Percentiles rank a stretch among this genome's conserved stretches.
Evolutionary conservation across 1,140 invertebrate genomes (phyloP).

Genomic region (Marisa cornuarietis): DNA sequence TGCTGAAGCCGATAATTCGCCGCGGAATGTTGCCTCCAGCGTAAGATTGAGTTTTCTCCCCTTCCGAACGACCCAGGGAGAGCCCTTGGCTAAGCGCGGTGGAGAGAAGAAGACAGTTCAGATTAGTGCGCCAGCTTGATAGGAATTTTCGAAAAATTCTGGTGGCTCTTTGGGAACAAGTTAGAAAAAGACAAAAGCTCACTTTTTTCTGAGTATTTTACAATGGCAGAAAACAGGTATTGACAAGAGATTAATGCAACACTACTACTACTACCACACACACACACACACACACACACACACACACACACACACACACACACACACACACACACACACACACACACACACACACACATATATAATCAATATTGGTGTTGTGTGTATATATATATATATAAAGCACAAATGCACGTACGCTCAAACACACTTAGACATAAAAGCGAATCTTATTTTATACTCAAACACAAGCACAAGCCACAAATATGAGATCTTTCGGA

Average conservation of each 20-base stretch:
- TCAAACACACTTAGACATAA: slow-evolving; percentile 9
- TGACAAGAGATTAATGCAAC: neutral
- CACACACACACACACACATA: slow-evolving; percentile 10
- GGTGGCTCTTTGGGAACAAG: neutral
- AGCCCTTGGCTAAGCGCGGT: neutral
- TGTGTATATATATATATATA: no score
- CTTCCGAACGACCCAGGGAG: neutral
- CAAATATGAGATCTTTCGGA: neutral
- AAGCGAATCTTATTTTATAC: neutral
- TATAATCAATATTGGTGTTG: neutral
- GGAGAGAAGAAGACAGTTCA: neutral
- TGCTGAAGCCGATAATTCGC: slow-evolving; percentile 28
- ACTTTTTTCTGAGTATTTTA: neutral
- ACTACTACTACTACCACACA: neutral
- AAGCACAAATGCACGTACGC: slow-evolving; percentile 8
- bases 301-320: slow-evolving; percentile 7
- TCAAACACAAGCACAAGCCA: neutral
- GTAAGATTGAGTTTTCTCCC: slow-evolving; percentile 30
- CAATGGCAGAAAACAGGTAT: neutral
- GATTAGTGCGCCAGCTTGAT: neutral
- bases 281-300: neutral
- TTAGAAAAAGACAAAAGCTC: neutral
- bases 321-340: slow-evolving; percentile 1
- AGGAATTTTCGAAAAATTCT: neutral
- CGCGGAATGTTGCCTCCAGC: slow-evolving; percentile 6